Evolutionary conservation across 2,113 vertebrate genomes (phyloP).

Genomic region (Petromus typicus): DNA sequence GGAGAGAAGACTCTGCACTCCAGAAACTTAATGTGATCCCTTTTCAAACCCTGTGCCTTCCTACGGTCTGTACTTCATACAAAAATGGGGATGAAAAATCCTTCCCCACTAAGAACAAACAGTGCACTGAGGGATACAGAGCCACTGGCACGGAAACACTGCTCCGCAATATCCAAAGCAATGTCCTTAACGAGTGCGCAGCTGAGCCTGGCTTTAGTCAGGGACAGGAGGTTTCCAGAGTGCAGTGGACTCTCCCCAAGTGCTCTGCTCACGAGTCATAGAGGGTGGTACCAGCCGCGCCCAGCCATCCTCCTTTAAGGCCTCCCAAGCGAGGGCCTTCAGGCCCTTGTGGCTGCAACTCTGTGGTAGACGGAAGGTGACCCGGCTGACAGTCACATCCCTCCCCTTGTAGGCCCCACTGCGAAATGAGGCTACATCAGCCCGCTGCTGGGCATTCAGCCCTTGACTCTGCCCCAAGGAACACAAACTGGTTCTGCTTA

Average conservation of each 20-base stretch:
- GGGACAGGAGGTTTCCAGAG: not conserved
- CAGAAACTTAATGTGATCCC: constrained; percentile 50
- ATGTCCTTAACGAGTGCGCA: not conserved
- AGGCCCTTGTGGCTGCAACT: not conserved
- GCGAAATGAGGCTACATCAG: not conserved
- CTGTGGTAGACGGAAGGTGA: not conserved
- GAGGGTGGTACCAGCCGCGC: not conserved
- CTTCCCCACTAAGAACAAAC: constrained; percentile 55
- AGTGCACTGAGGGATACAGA: constrained; percentile 27
- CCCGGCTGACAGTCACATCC: not conserved
- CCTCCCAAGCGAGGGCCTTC: not conserved
- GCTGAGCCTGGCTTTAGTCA: not conserved
- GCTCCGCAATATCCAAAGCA: constrained; percentile 44
- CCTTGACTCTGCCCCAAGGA: not conserved
- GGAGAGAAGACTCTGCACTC: not conserved
- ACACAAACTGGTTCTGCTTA: not conserved
- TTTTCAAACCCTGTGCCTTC: constrained; percentile 48
- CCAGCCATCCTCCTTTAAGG: not conserved
- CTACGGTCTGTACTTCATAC: constrained; percentile 52
- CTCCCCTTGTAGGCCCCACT: not conserved
- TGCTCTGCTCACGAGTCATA: not conserved
- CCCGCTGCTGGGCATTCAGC: not conserved
- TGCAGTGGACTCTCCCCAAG: not conserved
- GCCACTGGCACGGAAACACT: constrained; percentile 19
- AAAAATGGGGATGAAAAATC: constrained; percentile 58